Evolutionary conservation across 37 sponge, comb jelly and placozoan species (phyloP).

Genomic region (Haliclona indistincta): DNA sequence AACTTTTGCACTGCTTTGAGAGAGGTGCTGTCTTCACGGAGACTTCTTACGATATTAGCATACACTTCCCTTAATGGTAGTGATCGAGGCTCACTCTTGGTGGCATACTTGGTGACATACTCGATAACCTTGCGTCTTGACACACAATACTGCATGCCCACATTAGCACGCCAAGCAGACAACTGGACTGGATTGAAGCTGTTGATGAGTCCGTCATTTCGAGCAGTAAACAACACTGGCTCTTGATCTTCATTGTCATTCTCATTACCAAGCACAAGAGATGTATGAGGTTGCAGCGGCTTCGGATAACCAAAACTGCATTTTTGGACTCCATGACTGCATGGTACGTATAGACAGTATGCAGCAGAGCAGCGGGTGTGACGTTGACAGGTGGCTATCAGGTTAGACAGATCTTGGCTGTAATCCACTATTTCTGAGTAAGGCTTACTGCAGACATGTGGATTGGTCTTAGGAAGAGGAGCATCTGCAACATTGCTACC

Average conservation of each 20-base stretch:
- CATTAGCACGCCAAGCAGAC: slow-evolving; percentile 57
- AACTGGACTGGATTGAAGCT: slow-evolving; percentile 52
- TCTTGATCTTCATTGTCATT: slow-evolving; percentile 4
- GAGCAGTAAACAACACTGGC: slow-evolving; percentile 9
- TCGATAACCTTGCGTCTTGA: slow-evolving; percentile 24
- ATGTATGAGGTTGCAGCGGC: slow-evolving; percentile 20
- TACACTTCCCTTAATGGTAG: slow-evolving; percentile 34
- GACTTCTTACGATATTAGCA: slow-evolving; percentile 12
- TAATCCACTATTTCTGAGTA: slow-evolving; percentile 7
- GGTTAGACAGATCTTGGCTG: slow-evolving; percentile 18
- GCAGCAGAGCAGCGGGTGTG: slow-evolving; percentile 48
- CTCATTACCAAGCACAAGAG: neutral
- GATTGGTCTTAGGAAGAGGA: slow-evolving; percentile 24
- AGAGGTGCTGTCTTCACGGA: slow-evolving; percentile 19
- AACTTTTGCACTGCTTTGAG: slow-evolving; percentile 25
- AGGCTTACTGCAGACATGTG: slow-evolving; percentile 34
- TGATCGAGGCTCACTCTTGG: slow-evolving; percentile 35
- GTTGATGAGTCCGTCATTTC: slow-evolving; percentile 49
- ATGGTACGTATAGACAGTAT: slow-evolving; percentile 14
- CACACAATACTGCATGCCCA: slow-evolving; percentile 58
- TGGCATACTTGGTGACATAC: slow-evolving; percentile 44
- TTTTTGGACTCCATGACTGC: slow-evolving; percentile 18
- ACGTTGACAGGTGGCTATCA: slow-evolving; percentile 56
- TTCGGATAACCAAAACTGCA: slow-evolving; percentile 53
- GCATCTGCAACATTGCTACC: slow-evolving; percentile 30